phyloP scores from a whole-genome alignment of 2,113 vertebrate species.

The Ceyx margarethae region DNA sequence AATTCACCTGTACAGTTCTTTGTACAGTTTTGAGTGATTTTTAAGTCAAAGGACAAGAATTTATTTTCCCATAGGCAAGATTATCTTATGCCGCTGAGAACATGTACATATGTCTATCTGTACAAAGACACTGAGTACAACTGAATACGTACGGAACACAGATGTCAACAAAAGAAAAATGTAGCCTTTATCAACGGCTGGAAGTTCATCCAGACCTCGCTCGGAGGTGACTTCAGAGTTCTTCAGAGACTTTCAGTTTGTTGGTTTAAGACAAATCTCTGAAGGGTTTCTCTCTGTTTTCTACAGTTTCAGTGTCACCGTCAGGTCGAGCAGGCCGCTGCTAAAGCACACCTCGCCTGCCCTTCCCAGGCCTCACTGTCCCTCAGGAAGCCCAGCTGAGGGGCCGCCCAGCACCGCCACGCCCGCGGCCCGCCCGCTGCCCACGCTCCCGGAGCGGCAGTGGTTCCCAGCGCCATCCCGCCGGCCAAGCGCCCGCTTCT shows the following conservation, averaged over 20 bases:
- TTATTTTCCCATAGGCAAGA: background rate
- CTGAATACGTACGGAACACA: background rate
- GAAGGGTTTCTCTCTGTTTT: background rate
- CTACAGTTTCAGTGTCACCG: background rate
- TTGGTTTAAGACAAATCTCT: background rate
- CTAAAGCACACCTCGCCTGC: background rate
- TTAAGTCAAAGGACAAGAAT: background rate
- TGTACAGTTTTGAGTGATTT: background rate
- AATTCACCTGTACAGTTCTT: background rate
- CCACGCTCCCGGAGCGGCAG: background rate
- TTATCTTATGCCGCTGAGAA: background rate
- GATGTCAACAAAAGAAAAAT: background rate
- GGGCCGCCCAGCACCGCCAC: background rate
- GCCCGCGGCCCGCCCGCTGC: background rate
- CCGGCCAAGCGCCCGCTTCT: background rate
- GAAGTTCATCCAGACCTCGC: background rate
- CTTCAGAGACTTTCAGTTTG: background rate
- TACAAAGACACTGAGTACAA: background rate
- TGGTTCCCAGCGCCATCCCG: background rate
- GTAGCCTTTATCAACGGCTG: background rate
- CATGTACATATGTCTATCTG: fast-evolving
- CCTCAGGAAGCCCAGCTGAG: background rate
- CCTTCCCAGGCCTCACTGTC: background rate
- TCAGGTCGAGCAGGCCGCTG: background rate
- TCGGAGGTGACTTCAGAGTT: background rate